phyloP scores from a whole-genome alignment of 2,888 invertebrate genomes.

The Camponotus fellah region DNA sequence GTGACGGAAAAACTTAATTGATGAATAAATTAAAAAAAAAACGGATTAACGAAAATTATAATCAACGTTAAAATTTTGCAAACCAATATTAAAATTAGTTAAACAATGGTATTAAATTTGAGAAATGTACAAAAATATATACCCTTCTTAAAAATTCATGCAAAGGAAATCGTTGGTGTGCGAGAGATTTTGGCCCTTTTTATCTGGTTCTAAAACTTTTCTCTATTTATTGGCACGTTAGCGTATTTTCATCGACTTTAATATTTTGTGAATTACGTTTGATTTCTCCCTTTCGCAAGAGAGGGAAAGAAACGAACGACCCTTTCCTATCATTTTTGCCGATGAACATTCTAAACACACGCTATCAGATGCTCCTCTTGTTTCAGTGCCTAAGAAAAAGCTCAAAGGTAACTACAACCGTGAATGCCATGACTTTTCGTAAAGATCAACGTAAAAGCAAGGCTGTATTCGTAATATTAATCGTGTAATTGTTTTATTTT shows the following conservation, averaged over 20 bases:
- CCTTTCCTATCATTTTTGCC: constrained; percentile 78
- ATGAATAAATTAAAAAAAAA: background rate
- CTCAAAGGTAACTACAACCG: constrained; percentile 88
- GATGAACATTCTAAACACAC: constrained; percentile 85
- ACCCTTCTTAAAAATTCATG: background rate
- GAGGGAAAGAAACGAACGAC: constrained; percentile 58
- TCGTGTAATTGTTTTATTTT: constrained; percentile 59
- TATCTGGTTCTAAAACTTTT: constrained; percentile 52
- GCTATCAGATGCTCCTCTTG: constrained; percentile 88
- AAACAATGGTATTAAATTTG: background rate
- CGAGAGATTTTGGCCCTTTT: constrained; percentile 30
- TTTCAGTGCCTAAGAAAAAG: constrained; percentile 95
- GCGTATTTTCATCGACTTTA: constrained; percentile 56
- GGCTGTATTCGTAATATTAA: constrained; percentile 68
- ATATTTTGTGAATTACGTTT: constrained; percentile 35
- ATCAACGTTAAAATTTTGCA: background rate
- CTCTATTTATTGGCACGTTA: constrained; percentile 57
- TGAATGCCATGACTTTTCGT: constrained; percentile 67
- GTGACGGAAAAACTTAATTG: background rate
- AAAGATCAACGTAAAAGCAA: constrained; percentile 67
- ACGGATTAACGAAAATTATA: background rate
- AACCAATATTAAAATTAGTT: background rate
- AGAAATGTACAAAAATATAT: background rate
- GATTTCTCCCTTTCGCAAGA: constrained; percentile 56
- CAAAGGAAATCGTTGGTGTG: constrained; percentile 33